Base-by-base conservation (phyloP, 2,113 vertebrate genomes). In the Stigmatopora nigra region DNA sequence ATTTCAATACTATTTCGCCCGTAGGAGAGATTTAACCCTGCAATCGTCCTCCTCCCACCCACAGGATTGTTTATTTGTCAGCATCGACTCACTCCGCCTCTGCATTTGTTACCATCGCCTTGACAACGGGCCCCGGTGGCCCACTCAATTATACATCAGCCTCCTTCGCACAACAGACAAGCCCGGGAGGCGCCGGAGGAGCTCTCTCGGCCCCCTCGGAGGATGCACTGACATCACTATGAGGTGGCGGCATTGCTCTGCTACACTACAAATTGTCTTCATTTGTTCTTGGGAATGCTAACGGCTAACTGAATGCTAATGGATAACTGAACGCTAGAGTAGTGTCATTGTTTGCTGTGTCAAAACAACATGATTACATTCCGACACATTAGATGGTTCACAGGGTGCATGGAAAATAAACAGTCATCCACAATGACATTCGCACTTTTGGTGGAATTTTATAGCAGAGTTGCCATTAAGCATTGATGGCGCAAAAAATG, bases 51-150 rank as follows among this genome's bases (percentile, higher is more conserved):
- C 45, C 78, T 70, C 70, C 48, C 63, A 49, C 47, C 48, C 25
- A 49, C 75, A 79, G 75, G 11, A 73, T 73, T 83, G 65, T 79
- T 63, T 72, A 38, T 74, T 61, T 79, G 72, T 77, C n/a, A 69
- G 61, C 55, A 68, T 81, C 71, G 62, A 69, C 63, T 79, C 53
- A 61, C 36, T 73, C 71, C 64, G 38, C 79, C 80, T 76, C 72
- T 77, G 71, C 78, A 79, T 87, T 82, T 87, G 82, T 84, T 83
- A 80, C 80, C 46, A 84, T 80, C 65, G 73, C 84, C 83, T 80
- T 87, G 87, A 86, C 85, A 86, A 87, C 82, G 65, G 55, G 70
- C 73, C 80, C 75, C 0, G 38, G 63, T 79, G 83, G 77, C 84
- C 53, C 63, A 68, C 72, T 76, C 68, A 19, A 79, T 82, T 74